phyloP scores from a whole-genome alignment of 2,113 vertebrate species.

The Otolemur garnettii region DNA sequence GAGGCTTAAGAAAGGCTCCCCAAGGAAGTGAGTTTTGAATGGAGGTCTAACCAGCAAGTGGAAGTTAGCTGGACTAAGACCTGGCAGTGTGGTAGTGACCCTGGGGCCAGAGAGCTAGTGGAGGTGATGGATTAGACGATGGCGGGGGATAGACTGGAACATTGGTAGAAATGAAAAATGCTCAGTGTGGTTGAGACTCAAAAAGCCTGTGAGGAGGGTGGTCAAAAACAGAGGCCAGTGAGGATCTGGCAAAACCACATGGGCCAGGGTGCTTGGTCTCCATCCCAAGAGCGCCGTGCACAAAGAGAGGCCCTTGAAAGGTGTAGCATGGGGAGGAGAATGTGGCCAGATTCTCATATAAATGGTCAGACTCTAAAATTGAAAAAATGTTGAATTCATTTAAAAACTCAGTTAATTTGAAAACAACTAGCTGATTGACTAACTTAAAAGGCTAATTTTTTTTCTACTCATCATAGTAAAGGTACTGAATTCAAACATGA shows the following conservation, averaged over 20 bases:
- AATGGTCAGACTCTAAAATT: neutral
- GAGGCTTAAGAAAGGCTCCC: neutral
- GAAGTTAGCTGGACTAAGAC: neutral
- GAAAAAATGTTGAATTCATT: conserved; percentile 13
- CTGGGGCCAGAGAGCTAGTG: rapidly evolving
- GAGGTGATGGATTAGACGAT: neutral
- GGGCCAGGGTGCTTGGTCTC: neutral
- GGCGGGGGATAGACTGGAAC: neutral
- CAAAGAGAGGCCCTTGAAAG: neutral
- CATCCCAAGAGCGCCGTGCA: neutral
- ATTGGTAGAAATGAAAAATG: neutral
- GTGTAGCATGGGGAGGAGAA: neutral
- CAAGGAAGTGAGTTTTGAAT: neutral
- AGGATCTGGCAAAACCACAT: neutral
- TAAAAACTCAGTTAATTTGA: conserved; percentile 33
- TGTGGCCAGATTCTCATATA: neutral
- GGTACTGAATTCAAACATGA: neutral
- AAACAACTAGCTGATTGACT: conserved; percentile 33
- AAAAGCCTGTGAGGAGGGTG: rapidly evolving
- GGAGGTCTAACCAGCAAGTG: neutral
- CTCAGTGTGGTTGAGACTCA: neutral
- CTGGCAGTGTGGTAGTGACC: neutral
- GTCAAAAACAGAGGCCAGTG: neutral
- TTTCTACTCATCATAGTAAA: neutral
- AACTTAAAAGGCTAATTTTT: neutral